Conservation (phyloP, 2,888 invertebrate species). For the Mactromeris polynyma region DNA sequence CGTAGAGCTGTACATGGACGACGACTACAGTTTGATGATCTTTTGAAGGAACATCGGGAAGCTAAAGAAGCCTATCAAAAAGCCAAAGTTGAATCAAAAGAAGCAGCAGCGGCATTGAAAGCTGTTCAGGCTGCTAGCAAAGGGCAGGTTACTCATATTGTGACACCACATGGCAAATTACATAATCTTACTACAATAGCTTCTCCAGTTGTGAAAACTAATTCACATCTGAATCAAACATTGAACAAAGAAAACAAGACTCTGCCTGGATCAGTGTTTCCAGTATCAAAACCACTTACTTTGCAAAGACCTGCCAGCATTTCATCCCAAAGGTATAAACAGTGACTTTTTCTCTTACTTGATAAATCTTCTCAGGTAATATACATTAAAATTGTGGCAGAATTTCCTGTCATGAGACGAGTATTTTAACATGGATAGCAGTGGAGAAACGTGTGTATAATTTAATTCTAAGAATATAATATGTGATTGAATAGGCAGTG, state of each 20-base stretch:
- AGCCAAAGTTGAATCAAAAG: constrained; percentile 78
- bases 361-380: neutral
- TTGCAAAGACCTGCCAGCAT: constrained; percentile 23
- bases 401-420: neutral
- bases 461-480: neutral
- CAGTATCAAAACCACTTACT: constrained; percentile 24
- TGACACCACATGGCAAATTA: constrained; percentile 40
- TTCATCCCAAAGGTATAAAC: constrained; percentile 42
- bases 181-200: constrained; percentile 36
- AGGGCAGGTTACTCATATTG: constrained; percentile 38
- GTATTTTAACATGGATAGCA: neutral
- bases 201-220: constrained; percentile 29
- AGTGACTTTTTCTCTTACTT: too few species aligned
- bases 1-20: constrained; percentile 92
- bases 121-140: constrained; percentile 51
- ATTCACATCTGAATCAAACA: constrained; percentile 25
- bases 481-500: too few species aligned
- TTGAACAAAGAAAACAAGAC: constrained; percentile 54
- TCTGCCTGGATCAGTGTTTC: constrained; percentile 34
- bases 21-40: constrained; percentile 92
- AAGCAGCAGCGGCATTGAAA: constrained; percentile 68
- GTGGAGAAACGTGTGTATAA: neutral
- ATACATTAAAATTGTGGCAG: neutral
- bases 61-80: constrained; percentile 89
- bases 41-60: constrained; percentile 92